Evolutionary conservation across 2,113 vertebrate species (phyloP), one percentile per base, ranked within the genome.

Genomic region (Canis aureus): DNA sequence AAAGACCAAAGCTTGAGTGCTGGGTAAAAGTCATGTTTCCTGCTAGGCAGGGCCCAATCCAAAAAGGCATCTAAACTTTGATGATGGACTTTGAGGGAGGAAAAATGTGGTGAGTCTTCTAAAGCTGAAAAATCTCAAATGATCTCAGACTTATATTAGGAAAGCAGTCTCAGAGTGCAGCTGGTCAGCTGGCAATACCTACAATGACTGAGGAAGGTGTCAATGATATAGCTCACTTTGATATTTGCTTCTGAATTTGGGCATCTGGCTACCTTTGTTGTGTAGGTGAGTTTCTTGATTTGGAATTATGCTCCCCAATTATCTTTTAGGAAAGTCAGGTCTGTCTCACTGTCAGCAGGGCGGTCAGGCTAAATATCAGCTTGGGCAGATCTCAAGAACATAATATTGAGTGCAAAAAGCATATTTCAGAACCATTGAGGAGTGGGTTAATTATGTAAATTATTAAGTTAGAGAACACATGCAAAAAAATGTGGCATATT

Each of bases 1-100:
- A 94, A 59, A 87, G 60, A 67, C 35, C 17, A 81, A 87, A 86
- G 64, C 27, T 29, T 69, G 67, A 91, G 53, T 49, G 62, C 2
- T 57, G 38, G 87, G 29, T 57, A 5, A n/a, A 91, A 86, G 51
- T 49, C 51, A 71, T 79, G 67, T 97, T 95, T 83, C 57, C 73
- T 57, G 8, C 16, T 32, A 86, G 5, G 55, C 8, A 57, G 20
- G 8, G 8, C 13, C 8, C n/a, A 80, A 16, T 91, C 11, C 2
- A 74, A 57, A 5, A 64, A 6, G 73, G 9, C 25, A 35, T 35
- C 17, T 79, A 76, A 92, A 53, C 43, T 32, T 13, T 51, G 25
- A 43, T 59, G 25, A 57, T 53, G 9, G 51, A 2, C 17, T 93
- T 79, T 32, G 22, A 27, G 9, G 7, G 13, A 64, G 23, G 66